Conservation (phyloP, 1,140 invertebrate species). For the Caerostris extrusa region DNA sequence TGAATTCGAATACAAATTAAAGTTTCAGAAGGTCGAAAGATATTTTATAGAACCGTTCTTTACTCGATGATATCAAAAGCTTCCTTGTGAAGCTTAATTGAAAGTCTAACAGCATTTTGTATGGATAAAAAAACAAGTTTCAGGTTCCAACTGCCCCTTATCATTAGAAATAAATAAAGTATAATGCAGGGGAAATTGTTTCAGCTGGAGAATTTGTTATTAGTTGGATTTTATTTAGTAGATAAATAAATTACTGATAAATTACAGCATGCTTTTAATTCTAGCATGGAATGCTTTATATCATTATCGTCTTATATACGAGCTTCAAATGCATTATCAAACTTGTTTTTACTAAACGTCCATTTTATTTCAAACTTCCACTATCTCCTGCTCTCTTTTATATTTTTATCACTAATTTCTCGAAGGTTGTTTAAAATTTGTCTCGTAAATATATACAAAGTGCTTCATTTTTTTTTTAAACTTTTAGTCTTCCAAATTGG, state of each 20-base stretch:
- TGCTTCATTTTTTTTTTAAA: background rate
- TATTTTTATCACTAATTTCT: background rate
- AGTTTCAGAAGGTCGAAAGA: no score
- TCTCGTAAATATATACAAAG: background rate
- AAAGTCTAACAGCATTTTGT: background rate
- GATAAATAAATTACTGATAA: conserved; percentile 5
- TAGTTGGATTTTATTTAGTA: background rate
- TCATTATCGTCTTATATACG: background rate
- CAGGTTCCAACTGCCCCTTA: background rate
- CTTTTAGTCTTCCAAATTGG: no score
- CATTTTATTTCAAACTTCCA: background rate
- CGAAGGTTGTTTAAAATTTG: background rate
- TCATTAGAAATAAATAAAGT: background rate
- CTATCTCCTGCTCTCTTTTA: background rate
- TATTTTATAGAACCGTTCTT: no score
- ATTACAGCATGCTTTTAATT: background rate
- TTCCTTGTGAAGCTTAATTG: background rate
- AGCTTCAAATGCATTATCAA: background rate
- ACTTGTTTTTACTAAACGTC: background rate
- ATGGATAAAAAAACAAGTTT: background rate
- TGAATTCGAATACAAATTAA: no score
- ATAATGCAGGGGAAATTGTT: background rate
- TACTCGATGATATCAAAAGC: no score
- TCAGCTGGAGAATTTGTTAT: background rate
- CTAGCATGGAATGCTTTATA: background rate